Base-by-base conservation (phyloP, 2,888 invertebrate genomes). In the Leptinotarsa rubiginosa region DNA sequence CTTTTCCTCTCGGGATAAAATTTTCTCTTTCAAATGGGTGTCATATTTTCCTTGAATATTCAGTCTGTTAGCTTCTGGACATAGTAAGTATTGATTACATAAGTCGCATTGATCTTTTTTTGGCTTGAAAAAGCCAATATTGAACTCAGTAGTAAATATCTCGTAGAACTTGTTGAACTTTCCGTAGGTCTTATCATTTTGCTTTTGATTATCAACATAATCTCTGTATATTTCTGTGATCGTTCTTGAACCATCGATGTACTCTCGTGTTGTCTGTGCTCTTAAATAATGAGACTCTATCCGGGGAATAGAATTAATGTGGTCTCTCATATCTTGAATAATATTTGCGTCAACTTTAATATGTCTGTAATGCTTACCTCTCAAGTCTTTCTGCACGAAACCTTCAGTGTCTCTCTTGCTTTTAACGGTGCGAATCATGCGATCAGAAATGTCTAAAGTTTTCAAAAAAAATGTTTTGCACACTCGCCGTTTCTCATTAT, bases 341-440 rank as follows among this genome's bases (percentile, higher is more conserved):
- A 66, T 4, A 15, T 31, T 47, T 18, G 50, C 10, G 7, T 5
- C 18, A 54, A 54, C 54, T n/a, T 16, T 56, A 22, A 18, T 56
- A 25, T 66, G 59, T 16, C 47, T 25, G 16, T 47, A 47, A 65
- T 65, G 65, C 15, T 31, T 65, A n/a, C 65, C 25, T 31, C 65
- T 10, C 1, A 12, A 4, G 47, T 65, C 65, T 65, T 10, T 1
- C 7, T 62, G 3, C 31, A 66, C 22, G 15, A 72, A 52, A 10
- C 65, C 56, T 47, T 47, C n/a, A 10, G 18, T 65, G 56, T 12
- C 20, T 41, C 41, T 41, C 16, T 22, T 31, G 3, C 3, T 41
- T 41, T 65, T 3, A 16, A 72, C 47, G n/a, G 66, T 72, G 50
- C 71, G 71, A 56, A 59, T 66, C 20, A 56, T 72, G 15, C 41